phyloP scores from a whole-genome alignment of 2,113 vertebrate genomes.

The Noturus placidus region DNA sequence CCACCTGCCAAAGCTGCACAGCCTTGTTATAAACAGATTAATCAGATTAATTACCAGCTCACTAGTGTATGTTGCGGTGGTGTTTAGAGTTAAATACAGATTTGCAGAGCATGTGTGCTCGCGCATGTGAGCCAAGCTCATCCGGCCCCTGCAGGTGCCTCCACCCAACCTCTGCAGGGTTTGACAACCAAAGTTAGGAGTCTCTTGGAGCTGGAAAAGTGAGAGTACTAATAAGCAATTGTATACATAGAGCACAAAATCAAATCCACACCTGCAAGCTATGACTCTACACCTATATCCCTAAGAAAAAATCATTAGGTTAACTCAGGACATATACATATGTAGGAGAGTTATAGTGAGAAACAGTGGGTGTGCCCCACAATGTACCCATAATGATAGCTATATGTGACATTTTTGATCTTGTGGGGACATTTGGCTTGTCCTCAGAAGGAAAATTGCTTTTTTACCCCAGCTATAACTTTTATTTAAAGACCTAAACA shows the following conservation, averaged over 20 bases:
- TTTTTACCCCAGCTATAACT: neutral
- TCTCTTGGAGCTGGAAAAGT: constrained; percentile 32
- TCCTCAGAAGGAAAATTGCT: neutral
- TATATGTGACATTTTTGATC: neutral
- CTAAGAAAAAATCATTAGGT: neutral
- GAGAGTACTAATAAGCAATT: constrained; percentile 35
- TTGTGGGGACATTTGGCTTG: neutral
- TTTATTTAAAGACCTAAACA: neutral
- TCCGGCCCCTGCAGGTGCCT: constrained; percentile 34
- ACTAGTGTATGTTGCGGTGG: neutral
- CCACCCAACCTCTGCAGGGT: constrained; percentile 5
- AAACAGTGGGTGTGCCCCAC: neutral
- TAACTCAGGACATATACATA: neutral
- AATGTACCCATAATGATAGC: neutral
- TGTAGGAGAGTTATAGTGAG: neutral
- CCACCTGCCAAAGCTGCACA: neutral
- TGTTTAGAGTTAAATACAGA: constrained; percentile 45
- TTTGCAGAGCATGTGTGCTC: neutral
- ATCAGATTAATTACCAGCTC: constrained; percentile 9
- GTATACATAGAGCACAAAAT: neutral
- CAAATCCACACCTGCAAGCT: constrained; percentile 25
- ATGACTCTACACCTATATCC: neutral
- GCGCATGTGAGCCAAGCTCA: constrained; percentile 27
- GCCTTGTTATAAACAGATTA: neutral
- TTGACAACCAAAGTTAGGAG: constrained; percentile 33